These are phyloP conservation scores for Athrips mouffetella DNA, from an alignment of 2,888 invertebrate species.

Conservation along the genomic window DNA sequence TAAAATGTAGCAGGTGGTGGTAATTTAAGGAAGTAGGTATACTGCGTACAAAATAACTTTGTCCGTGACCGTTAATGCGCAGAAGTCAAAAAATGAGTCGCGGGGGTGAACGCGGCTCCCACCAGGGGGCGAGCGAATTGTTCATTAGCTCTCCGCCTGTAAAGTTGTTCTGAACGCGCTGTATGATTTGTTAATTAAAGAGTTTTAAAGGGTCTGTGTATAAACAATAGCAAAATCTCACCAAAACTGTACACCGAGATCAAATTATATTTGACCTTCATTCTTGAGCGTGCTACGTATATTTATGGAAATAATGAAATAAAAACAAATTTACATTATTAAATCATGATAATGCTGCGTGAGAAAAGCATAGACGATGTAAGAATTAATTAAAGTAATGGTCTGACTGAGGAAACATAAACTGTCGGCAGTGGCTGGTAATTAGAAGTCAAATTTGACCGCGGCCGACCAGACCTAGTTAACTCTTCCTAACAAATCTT, in stretches of 20 bases:
- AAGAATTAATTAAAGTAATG: constrained; percentile 72
- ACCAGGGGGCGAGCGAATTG: too few relatives aligned
- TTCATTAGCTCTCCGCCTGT: too few relatives aligned
- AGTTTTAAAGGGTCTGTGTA: not conserved
- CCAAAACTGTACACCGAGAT: not conserved
- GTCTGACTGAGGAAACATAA: constrained; percentile 69
- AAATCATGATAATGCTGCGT: constrained; percentile 55
- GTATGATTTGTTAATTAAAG: too few relatives aligned
- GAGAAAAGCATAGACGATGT: constrained; percentile 61
- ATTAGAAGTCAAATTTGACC: constrained; percentile 66
- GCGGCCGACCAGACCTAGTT: too few relatives aligned
- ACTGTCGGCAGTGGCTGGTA: constrained; percentile 59
- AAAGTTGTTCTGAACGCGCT: too few relatives aligned
- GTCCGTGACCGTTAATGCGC: too few relatives aligned
- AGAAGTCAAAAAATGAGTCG: too few relatives aligned
- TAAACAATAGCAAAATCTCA: not conserved
- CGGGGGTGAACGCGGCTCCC: too few relatives aligned
- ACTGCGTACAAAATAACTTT: too few relatives aligned
- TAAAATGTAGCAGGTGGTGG: too few relatives aligned
- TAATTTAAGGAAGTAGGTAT: too few relatives aligned
- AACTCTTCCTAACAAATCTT: too few relatives aligned
- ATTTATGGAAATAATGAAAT: constrained; percentile 2
- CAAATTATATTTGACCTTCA: constrained; percentile 6
- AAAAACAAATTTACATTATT: constrained; percentile 26
- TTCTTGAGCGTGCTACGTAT: not conserved